Evolutionary conservation across 2,113 vertebrate genomes (phyloP), one percentile per base, ranked within the genome.

Genomic region (Petaurus breviceps): DNA sequence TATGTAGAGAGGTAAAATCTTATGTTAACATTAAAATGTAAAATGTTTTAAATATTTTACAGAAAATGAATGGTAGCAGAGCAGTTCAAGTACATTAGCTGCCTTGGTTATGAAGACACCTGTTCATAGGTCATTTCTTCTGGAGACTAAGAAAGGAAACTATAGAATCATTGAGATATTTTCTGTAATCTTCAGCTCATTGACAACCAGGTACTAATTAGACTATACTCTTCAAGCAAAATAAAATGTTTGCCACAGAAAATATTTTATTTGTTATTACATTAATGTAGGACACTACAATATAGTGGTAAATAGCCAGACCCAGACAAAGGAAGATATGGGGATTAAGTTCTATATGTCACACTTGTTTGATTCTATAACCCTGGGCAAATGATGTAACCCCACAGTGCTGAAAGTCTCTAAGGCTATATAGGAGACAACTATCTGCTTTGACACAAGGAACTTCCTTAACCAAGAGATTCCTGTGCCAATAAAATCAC

Each of bases 41-140:
- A 97, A 98, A 96, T 96, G 14, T n/a, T 97, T 90, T 92, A 57
- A 50, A 91, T 94, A 89, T 96, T 97, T 94, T 97, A 92, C 49
- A 94, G 92, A 0, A 51, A 91, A 11, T 0, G 16, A 77, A 77
- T 77, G 37, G 37, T 77, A n/a, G 5, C 68, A 19, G 16, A 77
- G 68, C 16, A 77, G 5, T 77, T 22, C 37, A 77, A 77, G n/a
- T 77, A 77, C 16, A 77, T 43, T 68, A 77, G 16, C 2, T 77
- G 14, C 68, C n/a, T 77, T 77, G 16, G 68, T 43, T 37, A 22
- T 22, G 37, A 77, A 77, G 68, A 77, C 6, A 43, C 68, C 37
- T 43, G 14, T 77, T n/a, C 37, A 22, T 16, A 77, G 1, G 37
- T 43, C 68, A 77, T 77, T 77, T 77, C 68, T 77, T 43, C 16